These are phyloP conservation scores for Malaclemys terrapin DNA, from an alignment of 2,113 vertebrate species.

Conservation along the genomic window DNA sequence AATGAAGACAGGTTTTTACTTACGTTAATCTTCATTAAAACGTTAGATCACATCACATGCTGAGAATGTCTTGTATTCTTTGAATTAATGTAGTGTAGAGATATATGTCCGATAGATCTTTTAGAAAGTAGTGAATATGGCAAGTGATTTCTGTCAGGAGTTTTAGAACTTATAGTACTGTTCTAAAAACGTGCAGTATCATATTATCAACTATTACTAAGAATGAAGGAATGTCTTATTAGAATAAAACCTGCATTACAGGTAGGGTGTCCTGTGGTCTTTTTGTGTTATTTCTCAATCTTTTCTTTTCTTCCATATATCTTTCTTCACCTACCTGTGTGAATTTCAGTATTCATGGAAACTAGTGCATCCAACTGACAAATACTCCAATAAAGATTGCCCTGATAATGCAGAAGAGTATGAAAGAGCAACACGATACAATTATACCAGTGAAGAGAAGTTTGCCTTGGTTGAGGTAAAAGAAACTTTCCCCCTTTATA, in stretches of 20 bases:
- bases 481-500: not conserved
- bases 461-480: slow-evolving; percentile 91
- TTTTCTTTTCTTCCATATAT: fast-evolving
- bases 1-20: not conserved
- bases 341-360: slow-evolving; percentile 89
- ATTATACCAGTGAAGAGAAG: slow-evolving; percentile 92
- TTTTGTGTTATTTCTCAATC: not conserved
- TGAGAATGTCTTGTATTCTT: not conserved
- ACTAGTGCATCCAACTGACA: slow-evolving; percentile 91
- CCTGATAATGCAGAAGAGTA: slow-evolving; percentile 92
- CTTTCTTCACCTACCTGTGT: not conserved
- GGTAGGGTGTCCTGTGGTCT: not conserved
- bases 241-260: not conserved
- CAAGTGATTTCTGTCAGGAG: not conserved
- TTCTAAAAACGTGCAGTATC: not conserved
- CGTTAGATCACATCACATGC: not conserved
- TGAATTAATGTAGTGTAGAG: not conserved
- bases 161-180: not conserved
- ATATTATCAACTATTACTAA: not conserved
- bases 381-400: slow-evolving; percentile 93
- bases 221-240: not conserved
- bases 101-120: not conserved
- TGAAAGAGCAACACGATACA: slow-evolving; percentile 91
- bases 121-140: not conserved
- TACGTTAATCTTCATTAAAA: not conserved